Conservation (phyloP, 2,113 vertebrate genomes). For the Plecotus auritus region DNA sequence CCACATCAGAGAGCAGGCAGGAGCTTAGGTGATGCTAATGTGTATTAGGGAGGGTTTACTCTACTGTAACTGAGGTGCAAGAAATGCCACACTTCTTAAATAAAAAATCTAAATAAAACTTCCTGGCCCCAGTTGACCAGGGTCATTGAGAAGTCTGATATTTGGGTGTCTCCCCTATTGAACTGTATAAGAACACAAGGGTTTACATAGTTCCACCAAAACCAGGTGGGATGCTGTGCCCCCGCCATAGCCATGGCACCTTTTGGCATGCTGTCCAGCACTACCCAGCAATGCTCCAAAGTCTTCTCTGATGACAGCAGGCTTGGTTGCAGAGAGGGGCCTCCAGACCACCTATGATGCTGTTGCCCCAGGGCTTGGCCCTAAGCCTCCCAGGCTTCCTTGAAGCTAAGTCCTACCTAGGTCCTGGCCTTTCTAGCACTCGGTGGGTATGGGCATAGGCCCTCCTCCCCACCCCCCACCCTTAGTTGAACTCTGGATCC, state of each 20-base stretch:
- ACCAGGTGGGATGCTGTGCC: neutral
- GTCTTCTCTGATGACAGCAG: neutral
- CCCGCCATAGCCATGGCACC: neutral
- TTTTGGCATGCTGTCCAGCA: neutral
- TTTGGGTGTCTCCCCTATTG: neutral
- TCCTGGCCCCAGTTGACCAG: fast-evolving
- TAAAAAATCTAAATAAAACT: neutral
- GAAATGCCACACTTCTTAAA: neutral
- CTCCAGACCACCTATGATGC: neutral
- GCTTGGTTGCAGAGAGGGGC: neutral
- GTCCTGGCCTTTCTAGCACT: neutral
- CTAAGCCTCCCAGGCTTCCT: neutral
- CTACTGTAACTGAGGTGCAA: neutral
- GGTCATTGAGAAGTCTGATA: neutral
- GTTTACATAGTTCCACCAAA: neutral
- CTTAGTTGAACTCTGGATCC: neutral
- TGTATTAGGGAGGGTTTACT: neutral
- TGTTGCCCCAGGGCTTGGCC: neutral
- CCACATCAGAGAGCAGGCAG: neutral
- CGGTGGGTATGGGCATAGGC: too few species aligned
- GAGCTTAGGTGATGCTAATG: neutral
- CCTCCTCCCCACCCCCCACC: fast-evolving
- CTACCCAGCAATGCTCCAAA: fast-evolving
- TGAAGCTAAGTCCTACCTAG: neutral
- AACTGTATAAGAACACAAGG: neutral